Percentiles rank a stretch among this genome's conserved stretches.
Evolutionary conservation across 2,797 vertebrate genomes (phyloP).

Genomic region (Sebastes variabilis): DNA sequence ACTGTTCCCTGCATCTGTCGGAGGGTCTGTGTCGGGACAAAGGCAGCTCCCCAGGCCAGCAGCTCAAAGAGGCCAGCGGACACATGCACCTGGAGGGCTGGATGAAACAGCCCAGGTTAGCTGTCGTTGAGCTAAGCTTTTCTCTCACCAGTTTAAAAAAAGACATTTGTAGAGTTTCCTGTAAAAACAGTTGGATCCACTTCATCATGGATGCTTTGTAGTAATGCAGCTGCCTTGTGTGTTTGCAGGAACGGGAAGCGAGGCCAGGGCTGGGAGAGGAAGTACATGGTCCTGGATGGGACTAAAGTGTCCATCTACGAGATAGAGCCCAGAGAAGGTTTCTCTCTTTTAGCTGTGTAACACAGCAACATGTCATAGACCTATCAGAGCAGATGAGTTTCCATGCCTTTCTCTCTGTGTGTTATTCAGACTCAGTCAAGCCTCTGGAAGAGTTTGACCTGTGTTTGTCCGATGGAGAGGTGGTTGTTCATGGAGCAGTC

Average conservation of each 20-base stretch:
- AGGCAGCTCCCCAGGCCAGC: conserved; percentile 87
- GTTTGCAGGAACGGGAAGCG: conserved; percentile 93
- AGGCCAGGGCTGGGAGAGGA: conserved; percentile 98
- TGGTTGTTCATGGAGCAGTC: conserved; percentile 95
- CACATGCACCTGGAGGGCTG: conserved; percentile 94
- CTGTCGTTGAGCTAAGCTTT: background rate
- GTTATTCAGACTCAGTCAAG: conserved; percentile 87
- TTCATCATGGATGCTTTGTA: background rate
- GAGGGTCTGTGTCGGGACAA: conserved; percentile 95
- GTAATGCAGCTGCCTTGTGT: background rate
- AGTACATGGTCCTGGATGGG: conserved; percentile 94
- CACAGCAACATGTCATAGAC: background rate
- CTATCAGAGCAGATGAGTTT: too few relatives aligned
- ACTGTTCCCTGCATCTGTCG: conserved; percentile 92
- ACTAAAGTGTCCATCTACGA: conserved; percentile 96
- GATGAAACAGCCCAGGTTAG: conserved; percentile 97
- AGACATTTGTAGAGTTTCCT: background rate
- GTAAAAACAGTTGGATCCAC: background rate
- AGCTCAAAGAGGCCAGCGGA: conserved; percentile 89
- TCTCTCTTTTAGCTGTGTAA: background rate
- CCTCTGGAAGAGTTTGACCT: conserved; percentile 97
- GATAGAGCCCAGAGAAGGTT: conserved; percentile 97
- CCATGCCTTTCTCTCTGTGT: conserved; percentile 3
- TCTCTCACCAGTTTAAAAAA: background rate
- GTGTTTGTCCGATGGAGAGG: conserved; percentile 94